A percentile compares a stretch with the other conserved stretches of the same genome.
Evolutionary conservation across 2,888 invertebrate genomes (phyloP).

Genomic region (Drosophila demipolita): DNA sequence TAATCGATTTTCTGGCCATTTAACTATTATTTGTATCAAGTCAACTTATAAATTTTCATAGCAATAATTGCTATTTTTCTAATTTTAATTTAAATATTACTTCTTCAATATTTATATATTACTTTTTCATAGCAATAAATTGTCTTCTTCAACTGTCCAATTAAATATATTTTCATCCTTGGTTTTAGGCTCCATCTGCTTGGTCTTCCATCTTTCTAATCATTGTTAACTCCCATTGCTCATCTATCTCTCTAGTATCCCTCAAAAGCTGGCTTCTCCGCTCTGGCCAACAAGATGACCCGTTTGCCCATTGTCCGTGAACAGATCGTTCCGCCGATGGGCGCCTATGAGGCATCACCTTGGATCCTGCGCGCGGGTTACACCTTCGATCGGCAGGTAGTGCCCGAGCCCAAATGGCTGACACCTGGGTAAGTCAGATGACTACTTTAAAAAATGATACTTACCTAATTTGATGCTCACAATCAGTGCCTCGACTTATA

Average conservation of each 20-base stretch:
- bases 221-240: not conserved
- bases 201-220: no score
- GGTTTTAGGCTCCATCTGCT: no score
- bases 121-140: no score
- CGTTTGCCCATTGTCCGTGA: slow-evolving; percentile 58
- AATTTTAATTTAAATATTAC: no score
- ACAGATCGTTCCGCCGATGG: slow-evolving; percentile 71
- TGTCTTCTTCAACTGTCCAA: no score
- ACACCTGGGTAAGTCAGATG: slow-evolving; percentile 60
- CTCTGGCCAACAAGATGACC: slow-evolving; percentile 74
- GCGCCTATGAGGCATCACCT: slow-evolving; percentile 68
- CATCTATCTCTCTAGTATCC: slow-evolving; percentile 65
- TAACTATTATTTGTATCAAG: no score
- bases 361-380: slow-evolving; percentile 43
- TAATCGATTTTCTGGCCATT: no score
- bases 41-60: no score
- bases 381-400: slow-evolving; percentile 73
- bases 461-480: not conserved
- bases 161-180: no score
- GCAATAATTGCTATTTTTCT: no score
- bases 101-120: no score
- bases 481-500: slow-evolving; percentile 72
- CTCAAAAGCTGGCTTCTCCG: slow-evolving; percentile 78
- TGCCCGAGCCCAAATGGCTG: slow-evolving; percentile 47
- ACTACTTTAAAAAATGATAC: no score